Conservation (phyloP, 2,113 vertebrate species). For the Pandion haliaetus region DNA sequence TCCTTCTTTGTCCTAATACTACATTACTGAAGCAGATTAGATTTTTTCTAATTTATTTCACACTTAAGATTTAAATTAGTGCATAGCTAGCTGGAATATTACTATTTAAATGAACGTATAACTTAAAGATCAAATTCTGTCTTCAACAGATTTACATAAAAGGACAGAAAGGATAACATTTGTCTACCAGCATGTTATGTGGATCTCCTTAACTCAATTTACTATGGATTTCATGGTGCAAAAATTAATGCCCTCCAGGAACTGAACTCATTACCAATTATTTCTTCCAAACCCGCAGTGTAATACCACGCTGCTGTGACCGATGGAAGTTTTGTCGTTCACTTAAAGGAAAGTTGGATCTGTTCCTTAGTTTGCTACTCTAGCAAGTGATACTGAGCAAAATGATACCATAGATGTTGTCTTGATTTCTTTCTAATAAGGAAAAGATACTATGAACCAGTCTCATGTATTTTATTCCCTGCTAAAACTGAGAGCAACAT, state of each 20-base stretch:
- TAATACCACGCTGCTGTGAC: neutral
- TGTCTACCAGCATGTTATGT: conserved; percentile 27
- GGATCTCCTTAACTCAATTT: conserved; percentile 26
- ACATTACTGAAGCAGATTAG: neutral
- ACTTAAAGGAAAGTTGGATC: neutral
- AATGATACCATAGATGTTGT: neutral
- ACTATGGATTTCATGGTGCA: neutral
- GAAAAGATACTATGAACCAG: neutral
- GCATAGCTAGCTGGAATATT: neutral
- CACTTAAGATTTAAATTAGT: conserved; percentile 23
- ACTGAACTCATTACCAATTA: conserved; percentile 5
- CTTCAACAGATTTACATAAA: conserved; percentile 43
- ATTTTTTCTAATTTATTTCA: conserved; percentile 40
- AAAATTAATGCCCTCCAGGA: conserved; percentile 4
- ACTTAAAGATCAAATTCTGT: conserved; percentile 39
- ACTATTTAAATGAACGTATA: conserved; percentile 24
- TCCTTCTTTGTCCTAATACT: neutral
- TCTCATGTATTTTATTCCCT: neutral
- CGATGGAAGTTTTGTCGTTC: neutral
- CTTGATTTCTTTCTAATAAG: neutral
- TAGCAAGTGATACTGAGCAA: neutral
- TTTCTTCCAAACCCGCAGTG: neutral
- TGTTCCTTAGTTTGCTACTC: neutral
- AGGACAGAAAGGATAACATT: conserved; percentile 36
- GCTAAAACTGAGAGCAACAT: neutral